Base-by-base conservation (phyloP, 2,888 invertebrate genomes). In the Drosophila eohydei region DNA sequence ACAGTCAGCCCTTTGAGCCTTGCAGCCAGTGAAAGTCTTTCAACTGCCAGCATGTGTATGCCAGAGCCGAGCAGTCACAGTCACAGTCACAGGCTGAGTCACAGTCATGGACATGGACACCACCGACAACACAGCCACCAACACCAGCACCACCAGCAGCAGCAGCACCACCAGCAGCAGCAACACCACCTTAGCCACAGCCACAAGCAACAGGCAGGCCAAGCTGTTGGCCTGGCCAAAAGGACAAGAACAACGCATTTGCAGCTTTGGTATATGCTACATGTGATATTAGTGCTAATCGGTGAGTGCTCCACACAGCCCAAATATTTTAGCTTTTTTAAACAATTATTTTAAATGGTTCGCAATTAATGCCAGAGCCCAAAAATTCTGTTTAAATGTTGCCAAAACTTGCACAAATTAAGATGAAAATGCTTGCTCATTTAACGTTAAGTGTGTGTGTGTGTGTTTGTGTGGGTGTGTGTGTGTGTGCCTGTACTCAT, bases 281-380 rank as follows among this genome's bases (percentile, higher is more conserved):
- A 92, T 88, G 88, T 91, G 90, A 90, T 92, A 89, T 85, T 92
- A 78, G 91, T 92, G 83, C 82, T 92, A 89, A 92, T 92, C 88
- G 92, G 92, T 92, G 80, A 92, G 92, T 92, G 65, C n/a, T 14
- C 7, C 44, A 21, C 26, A 44, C 26, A 26, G 26, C 34, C 11
- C 41, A 54, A 52, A 34, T 34, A 50, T 50, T 34, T 50, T 7
- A 2, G 43, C 40, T 65, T 56, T n/a, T 57, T 64, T 65, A 52
- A 59, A 64, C 64, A 70, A 64, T 67, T 70, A 74, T 81, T 71
- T 78, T 16, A 65, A 80, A 80, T 78, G 64, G 56, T 48, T 55
- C 56, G 57, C 66, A 66, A 83, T 86, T 74, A 63, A 78, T 78
- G 32, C 21, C 14, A 14, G 8, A 56, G 16, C 11, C 5, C 28